Evolutionary conservation across 2,888 invertebrate species (phyloP), one percentile per base, ranked within the genome.

Genomic region (Drosophila crucigera): DNA sequence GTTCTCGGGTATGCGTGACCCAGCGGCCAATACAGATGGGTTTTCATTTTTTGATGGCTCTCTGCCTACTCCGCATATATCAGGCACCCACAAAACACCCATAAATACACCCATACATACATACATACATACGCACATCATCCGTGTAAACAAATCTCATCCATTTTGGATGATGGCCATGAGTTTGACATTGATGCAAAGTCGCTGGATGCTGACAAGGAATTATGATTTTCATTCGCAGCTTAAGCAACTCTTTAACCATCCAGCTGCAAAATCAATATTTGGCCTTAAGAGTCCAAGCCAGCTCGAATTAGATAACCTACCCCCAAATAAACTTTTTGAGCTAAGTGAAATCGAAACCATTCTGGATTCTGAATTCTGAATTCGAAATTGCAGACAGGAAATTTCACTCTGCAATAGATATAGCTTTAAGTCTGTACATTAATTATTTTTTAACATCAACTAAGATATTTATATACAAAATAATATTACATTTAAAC

Each of bases 91-190:
- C 58, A 22, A 30, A 62, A 70, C 71, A 31, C 37, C 14, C 25
- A 58, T 35, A 22, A 14, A 25, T 33, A 39, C 11, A 41, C 11
- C 28, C 37, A 11, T 25, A 31, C 9, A 16, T 3, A 10, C 9
- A 9, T 9, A 35, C 7, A 39, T 11, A 39, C 30, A 37, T 28
- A 53, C 53, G 43, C 39, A 66, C 19, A 58, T 19, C 55, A 53
- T 22, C 56, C 67, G 74, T 70, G 78, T 78, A 78, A 82, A 68
- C 63, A 76, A 82, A 82, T 82, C 80, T 80, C 83, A 62, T 47
- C 73, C 76, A 80, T 80, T 80, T 80, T 83, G 80, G 69, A 71
- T 74, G 74, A 53, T 47, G 31, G 31, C 25, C 61, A 53, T 43
- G 64, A 33, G 64, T 50, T 49, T 59, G 73, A 72, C 65, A 65